A percentile compares a stretch with the other conserved stretches of the same genome.
Conservation (phyloP, 2,888 invertebrate genomes). For the Gonocerus acuteangulatus region DNA sequence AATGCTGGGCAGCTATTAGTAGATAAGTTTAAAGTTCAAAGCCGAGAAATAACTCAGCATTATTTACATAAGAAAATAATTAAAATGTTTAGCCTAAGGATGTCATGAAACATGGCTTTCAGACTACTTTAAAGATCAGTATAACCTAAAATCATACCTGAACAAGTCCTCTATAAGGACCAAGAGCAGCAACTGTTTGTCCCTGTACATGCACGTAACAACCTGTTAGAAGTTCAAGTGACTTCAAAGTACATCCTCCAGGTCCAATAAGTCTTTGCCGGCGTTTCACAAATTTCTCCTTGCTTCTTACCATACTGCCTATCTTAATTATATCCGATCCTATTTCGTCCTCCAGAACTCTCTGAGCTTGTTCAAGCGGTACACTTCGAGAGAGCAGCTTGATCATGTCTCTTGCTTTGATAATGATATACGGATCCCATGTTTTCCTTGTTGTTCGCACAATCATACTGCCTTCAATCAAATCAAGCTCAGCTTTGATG, state of each 20-base stretch:
- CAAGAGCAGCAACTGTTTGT: conserved; percentile 92
- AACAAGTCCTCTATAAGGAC: conserved; percentile 83
- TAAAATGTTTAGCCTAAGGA: too few species aligned
- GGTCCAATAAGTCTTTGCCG: conserved; percentile 92
- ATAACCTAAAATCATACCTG: conserved; percentile 49
- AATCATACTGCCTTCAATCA: conserved; percentile 88
- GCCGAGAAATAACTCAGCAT: too few species aligned
- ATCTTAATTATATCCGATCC: conserved; percentile 96
- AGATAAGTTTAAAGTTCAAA: too few species aligned
- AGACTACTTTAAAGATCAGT: too few species aligned
- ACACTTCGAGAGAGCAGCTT: conserved; percentile 92
- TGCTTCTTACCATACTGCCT: conserved; percentile 77
- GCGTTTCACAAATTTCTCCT: conserved; percentile 90
- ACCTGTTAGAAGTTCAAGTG: conserved; percentile 89
- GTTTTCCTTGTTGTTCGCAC: conserved; percentile 93
- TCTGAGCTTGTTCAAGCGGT: conserved; percentile 88
- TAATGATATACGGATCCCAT: conserved; percentile 95
- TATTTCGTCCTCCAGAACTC: conserved; percentile 79
- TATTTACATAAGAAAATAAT: too few species aligned
- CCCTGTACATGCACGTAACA: conserved; percentile 97
- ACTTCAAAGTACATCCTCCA: conserved; percentile 95
- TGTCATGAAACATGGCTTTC: too few species aligned
- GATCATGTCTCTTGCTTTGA: conserved; percentile 90
- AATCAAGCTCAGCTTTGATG: conserved; percentile 79
- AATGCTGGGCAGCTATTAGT: too few species aligned